Percentiles rank a stretch among this genome's conserved stretches.
These are phyloP conservation scores for Gambusia yucatana DNA, from an alignment of 2,797 vertebrate genomes.

Conservation along the genomic window DNA sequence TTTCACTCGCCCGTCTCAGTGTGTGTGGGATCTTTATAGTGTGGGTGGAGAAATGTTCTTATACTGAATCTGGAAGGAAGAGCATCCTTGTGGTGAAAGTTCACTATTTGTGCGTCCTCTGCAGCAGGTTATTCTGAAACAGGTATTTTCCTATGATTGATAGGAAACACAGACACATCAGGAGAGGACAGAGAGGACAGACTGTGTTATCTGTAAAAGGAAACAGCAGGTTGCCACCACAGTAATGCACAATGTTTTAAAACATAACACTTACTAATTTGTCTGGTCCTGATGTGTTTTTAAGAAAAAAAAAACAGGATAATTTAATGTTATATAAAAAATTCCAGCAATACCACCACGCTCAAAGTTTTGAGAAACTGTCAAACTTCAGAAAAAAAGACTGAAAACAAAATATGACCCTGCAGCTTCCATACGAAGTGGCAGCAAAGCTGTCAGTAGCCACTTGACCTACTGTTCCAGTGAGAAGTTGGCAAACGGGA, in stretches of 20 bases:
- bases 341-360: background rate
- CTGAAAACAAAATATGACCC: background rate
- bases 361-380: background rate
- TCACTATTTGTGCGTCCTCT: constrained; percentile 1
- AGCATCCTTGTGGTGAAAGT: constrained; percentile 2
- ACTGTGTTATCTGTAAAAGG: background rate
- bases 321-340: background rate
- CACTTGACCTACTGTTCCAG: background rate
- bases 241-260: background rate
- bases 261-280: background rate
- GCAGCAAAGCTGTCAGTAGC: background rate
- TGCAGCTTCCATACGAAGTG: background rate
- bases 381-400: background rate
- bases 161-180: background rate
- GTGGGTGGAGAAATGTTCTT: constrained; percentile 38
- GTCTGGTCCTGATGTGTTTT: background rate
- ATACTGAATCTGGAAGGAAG: constrained; percentile 13
- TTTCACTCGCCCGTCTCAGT: constrained; percentile 32
- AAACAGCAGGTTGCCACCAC: background rate
- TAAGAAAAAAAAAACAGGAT: background rate
- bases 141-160: background rate
- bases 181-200: background rate
- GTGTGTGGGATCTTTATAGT: constrained; percentile 25
- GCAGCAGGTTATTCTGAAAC: background rate
- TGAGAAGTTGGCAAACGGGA: background rate